A percentile compares a stretch with the other conserved stretches of the same genome.
phyloP scores from a whole-genome alignment of 2,888 invertebrate genomes.

The Tenthredo distinguenda region DNA sequence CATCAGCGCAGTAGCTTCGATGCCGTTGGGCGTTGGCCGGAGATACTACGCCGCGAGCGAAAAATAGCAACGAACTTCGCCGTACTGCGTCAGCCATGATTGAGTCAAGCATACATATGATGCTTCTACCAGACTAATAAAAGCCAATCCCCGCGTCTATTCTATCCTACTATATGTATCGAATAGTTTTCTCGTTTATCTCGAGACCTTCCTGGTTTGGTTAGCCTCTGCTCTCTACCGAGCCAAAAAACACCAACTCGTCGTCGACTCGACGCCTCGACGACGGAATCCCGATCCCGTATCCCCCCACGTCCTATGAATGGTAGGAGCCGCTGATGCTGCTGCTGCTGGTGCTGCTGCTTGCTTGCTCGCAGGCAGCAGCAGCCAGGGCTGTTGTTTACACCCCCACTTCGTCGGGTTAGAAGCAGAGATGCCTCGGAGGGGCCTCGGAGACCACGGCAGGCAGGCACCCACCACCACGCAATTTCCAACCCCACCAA shows the following conservation, averaged over 20 bases:
- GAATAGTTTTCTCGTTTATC: not conserved
- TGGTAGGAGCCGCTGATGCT: constrained; percentile 31
- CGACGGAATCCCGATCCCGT: constrained; percentile 43
- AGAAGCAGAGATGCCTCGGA: constrained; percentile 73
- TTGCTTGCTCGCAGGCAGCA: constrained; percentile 28
- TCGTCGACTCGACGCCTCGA: constrained; percentile 27
- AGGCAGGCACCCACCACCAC: constrained; percentile 77
- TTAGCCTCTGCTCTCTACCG: not conserved
- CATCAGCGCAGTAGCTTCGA: constrained; percentile 30
- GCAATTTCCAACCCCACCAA: constrained; percentile 78
- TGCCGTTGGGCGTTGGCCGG: constrained; percentile 60
- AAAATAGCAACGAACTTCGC: constrained; percentile 58
- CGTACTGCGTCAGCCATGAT: constrained; percentile 33
- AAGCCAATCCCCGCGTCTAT: not conserved
- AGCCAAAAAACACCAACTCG: constrained; percentile 13
- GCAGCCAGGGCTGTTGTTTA: constrained; percentile 73
- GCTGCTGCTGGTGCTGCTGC: not conserved
- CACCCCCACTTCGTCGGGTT: constrained; percentile 75
- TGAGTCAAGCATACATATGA: constrained; percentile 38
- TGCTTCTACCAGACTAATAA: not conserved
- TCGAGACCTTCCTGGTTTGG: not conserved
- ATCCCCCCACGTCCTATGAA: constrained; percentile 46
- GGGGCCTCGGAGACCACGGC: constrained; percentile 73
- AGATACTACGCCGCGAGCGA: constrained; percentile 31
- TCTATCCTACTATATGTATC: not conserved